Conservation (phyloP, 92 coral and sea anemone species). For the Isaurus tuberculatus region DNA sequence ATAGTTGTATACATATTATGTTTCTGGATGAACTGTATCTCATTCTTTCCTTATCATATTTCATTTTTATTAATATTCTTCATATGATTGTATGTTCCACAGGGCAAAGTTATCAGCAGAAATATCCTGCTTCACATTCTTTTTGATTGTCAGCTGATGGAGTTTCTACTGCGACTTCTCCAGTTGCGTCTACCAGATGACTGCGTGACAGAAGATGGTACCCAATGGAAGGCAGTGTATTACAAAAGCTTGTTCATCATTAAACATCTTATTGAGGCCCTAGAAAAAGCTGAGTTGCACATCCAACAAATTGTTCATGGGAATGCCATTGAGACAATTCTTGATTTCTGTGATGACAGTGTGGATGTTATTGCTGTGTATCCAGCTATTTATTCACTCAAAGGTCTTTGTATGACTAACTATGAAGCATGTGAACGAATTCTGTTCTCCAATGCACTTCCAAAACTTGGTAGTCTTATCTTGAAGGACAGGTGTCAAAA, state of each 20-base stretch:
- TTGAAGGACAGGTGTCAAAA: slow-evolving; percentile 82
- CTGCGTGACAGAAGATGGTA: slow-evolving; percentile 50
- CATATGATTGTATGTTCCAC: too few species aligned
- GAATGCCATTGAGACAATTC: slow-evolving; percentile 73
- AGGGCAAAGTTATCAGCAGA: slow-evolving; percentile 12
- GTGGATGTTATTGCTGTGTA: slow-evolving; percentile 66
- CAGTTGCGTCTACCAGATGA: slow-evolving; percentile 75
- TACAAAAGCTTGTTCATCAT: slow-evolving; percentile 67
- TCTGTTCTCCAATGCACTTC: slow-evolving; percentile 70
- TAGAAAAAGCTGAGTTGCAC: slow-evolving; percentile 55
- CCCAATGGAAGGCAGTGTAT: slow-evolving; percentile 77
- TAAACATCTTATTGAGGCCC: slow-evolving; percentile 64
- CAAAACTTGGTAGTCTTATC: slow-evolving; percentile 74
- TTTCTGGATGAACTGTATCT: too few species aligned
- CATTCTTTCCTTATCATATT: too few species aligned
- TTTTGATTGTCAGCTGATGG: slow-evolving; percentile 66
- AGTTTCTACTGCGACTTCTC: slow-evolving; percentile 65
- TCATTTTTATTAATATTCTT: not conserved
- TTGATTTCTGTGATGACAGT: slow-evolving; percentile 73
- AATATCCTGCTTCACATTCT: slow-evolving; percentile 35
- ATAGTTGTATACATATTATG: too few species aligned
- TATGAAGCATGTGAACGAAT: slow-evolving; percentile 79
- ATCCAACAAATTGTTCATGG: slow-evolving; percentile 52
- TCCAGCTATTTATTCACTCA: slow-evolving; percentile 73
- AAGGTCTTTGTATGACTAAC: slow-evolving; percentile 56